Conservation (phyloP, 2,113 vertebrate genomes). For the Pachypanchax playfairii region DNA sequence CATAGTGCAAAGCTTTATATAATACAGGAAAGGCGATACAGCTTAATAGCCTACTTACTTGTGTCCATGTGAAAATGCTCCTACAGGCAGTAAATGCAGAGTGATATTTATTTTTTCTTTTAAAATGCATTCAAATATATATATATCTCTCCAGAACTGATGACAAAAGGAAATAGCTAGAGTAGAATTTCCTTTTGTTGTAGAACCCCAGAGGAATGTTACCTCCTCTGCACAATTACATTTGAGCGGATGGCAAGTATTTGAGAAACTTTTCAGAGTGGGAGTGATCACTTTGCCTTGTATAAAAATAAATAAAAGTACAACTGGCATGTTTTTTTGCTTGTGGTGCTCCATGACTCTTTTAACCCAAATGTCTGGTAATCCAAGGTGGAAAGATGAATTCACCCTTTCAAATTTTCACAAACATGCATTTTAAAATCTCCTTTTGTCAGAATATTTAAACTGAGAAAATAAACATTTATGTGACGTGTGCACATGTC, state of each 20-base stretch:
- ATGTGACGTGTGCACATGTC: too few relatives aligned
- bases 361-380: slow-evolving; percentile 59
- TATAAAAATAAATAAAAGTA: slow-evolving; percentile 14
- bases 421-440: too few relatives aligned
- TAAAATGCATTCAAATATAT: neutral
- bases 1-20: slow-evolving; percentile 38
- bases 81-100: neutral
- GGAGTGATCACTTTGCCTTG: slow-evolving; percentile 25
- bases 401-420: too few relatives aligned
- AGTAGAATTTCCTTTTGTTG: neutral
- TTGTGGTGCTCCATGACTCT: slow-evolving; percentile 33
- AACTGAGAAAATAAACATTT: too few relatives aligned
- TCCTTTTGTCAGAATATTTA: slow-evolving; percentile 23
- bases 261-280: slow-evolving; percentile 34
- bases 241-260: slow-evolving; percentile 49
- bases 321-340: slow-evolving; percentile 43
- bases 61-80: neutral
- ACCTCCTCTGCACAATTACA: slow-evolving; percentile 23
- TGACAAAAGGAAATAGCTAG: neutral
- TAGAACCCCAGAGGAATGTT: slow-evolving; percentile 14
- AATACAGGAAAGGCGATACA: slow-evolving; percentile 35
- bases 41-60: slow-evolving; percentile 36
- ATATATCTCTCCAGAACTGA: neutral
- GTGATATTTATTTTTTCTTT: neutral
- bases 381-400: too few relatives aligned